Evolutionary conservation across 2,797 vertebrate species (phyloP).

Genomic region (Thaleichthys pacificus): DNA sequence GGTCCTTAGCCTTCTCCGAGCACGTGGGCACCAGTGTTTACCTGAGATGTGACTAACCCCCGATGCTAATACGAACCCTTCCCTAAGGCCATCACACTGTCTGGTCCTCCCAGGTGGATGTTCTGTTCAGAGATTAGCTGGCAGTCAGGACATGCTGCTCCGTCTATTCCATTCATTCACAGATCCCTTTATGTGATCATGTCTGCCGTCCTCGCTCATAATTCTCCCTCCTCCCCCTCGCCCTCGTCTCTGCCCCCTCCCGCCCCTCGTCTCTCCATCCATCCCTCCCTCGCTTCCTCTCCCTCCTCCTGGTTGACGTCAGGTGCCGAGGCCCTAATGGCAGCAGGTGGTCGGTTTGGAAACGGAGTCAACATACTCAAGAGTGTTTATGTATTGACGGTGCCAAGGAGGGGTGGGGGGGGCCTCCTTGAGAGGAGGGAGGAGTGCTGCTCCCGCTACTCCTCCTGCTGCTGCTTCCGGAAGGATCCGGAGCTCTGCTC

Average conservation of each 20-base stretch:
- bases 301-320: not conserved
- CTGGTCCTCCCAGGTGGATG: conserved; percentile 52
- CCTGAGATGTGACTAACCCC: conserved; percentile 12
- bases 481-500: no score
- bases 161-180: not conserved
- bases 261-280: no score
- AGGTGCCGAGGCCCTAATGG: not conserved
- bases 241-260: not conserved
- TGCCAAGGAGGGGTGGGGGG: not conserved
- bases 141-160: not conserved
- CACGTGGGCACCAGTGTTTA: conserved; percentile 28
- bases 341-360: not conserved
- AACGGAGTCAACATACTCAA: not conserved
- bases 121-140: conserved; percentile 58
- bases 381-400: not conserved
- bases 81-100: no score
- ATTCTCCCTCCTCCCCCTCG: not conserved
- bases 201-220: not conserved
- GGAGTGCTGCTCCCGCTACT: not conserved
- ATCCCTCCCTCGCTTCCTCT: conserved; percentile 1
- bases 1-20: conserved; percentile 29
- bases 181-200: not conserved
- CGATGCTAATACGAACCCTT: no score
- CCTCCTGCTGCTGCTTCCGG: no score
- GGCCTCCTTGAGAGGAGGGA: conserved; percentile 19